Evolutionary conservation across 2,113 vertebrate genomes (phyloP).

Genomic region (Ploceus nigricollis): DNA sequence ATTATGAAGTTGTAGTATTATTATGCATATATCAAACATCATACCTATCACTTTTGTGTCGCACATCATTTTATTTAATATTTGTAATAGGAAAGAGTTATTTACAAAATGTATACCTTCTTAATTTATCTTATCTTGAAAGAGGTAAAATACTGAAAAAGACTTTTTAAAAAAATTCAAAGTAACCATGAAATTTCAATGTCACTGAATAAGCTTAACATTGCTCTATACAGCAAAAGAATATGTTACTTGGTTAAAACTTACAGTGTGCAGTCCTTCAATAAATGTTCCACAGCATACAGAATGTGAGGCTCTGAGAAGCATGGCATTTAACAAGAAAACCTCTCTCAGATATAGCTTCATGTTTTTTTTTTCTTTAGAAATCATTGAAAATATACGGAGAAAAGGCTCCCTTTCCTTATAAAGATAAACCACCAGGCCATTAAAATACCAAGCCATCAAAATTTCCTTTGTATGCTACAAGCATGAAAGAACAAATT

Average conservation of each 20-base stretch:
- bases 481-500: constrained; percentile 20
- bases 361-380: not conserved
- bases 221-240: not conserved
- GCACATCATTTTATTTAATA: not conserved
- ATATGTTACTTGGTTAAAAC: not conserved
- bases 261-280: not conserved
- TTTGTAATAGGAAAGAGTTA: not conserved
- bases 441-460: not conserved
- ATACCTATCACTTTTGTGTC: not conserved
- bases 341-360: not conserved
- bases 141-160: not conserved
- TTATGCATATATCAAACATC: not conserved
- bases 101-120: not conserved
- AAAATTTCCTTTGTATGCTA: not conserved
- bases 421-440: not conserved
- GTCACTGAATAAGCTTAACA: not conserved
- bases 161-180: not conserved
- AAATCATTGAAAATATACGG: not conserved
- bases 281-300: not conserved
- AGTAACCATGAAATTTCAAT: not conserved
- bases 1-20: not conserved
- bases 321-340: not conserved
- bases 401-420: not conserved
- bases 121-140: not conserved
- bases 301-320: not conserved